Evolutionary conservation across 2,888 invertebrate genomes (phyloP).

Genomic region (Tupiocoris notatus): DNA sequence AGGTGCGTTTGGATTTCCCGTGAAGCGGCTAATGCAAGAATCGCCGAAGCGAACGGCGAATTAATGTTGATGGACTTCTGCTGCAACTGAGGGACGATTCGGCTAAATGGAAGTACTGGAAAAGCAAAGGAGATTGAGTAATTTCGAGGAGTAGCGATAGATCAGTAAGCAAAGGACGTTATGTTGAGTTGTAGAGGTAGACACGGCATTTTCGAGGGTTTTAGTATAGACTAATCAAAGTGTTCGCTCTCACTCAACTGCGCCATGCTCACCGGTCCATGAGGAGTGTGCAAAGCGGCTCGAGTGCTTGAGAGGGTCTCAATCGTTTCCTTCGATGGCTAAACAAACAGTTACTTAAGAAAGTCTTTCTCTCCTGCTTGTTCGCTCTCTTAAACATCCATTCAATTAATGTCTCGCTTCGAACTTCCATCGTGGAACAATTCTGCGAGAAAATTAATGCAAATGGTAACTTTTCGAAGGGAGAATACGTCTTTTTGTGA

Average conservation of each 20-base stretch:
- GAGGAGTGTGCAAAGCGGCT: slow-evolving; percentile 39
- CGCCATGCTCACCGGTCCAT: slow-evolving; percentile 21
- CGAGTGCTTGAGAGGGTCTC: slow-evolving; percentile 41
- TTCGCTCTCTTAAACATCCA: background rate
- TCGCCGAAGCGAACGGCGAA: too few species aligned
- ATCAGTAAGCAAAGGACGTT: background rate
- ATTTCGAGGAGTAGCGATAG: too few species aligned
- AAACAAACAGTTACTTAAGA: slow-evolving; percentile 45
- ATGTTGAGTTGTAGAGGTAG: background rate
- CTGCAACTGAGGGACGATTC: slow-evolving; percentile 4
- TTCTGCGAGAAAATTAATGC: too few species aligned
- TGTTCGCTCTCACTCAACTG: slow-evolving; percentile 8
- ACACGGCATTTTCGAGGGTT: background rate
- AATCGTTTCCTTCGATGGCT: slow-evolving; percentile 29
- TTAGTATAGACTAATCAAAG: slow-evolving; percentile 31
- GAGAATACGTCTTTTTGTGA: too few species aligned
- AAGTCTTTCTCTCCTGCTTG: slow-evolving; percentile 40
- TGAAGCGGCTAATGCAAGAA: too few species aligned
- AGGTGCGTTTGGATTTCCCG: too few species aligned
- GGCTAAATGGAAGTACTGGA: too few species aligned
- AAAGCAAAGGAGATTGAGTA: too few species aligned
- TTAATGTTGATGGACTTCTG: slow-evolving; percentile 18
- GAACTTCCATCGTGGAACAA: too few species aligned
- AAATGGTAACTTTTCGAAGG: too few species aligned
- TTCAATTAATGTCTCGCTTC: too few species aligned